A percentile compares a stretch with the other conserved stretches of the same genome.
Evolutionary conservation across 2,888 invertebrate genomes (phyloP).

Genomic region (Anaspis maculata): DNA sequence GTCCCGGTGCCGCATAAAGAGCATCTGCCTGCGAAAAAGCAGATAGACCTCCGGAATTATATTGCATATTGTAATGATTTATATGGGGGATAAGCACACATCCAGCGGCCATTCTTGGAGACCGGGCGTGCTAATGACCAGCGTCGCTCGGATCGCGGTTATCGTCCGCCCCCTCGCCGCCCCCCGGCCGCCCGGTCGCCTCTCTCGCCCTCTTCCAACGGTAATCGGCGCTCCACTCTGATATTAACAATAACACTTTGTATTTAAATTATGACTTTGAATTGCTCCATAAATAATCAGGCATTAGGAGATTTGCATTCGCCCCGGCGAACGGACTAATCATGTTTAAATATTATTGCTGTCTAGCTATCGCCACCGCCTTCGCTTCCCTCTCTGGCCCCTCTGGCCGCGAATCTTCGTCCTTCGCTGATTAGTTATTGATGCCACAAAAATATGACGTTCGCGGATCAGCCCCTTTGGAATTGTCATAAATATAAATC

Average conservation of each 20-base stretch:
- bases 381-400: no score
- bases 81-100: slow-evolving; percentile 44
- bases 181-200: slow-evolving; percentile 13
- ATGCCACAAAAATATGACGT: no score
- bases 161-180: slow-evolving; percentile 22
- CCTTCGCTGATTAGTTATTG: no score
- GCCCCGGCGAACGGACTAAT: slow-evolving; percentile 33
- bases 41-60: slow-evolving; percentile 45
- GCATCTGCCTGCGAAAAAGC: slow-evolving; percentile 44
- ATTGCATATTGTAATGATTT: slow-evolving; percentile 47
- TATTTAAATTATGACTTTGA: slow-evolving; percentile 45
- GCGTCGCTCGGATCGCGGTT: slow-evolving; percentile 42
- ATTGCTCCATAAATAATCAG: slow-evolving; percentile 43
- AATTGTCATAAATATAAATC: no score
- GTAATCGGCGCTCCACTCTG: slow-evolving; percentile 40
- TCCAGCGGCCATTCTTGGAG: slow-evolving; percentile 43
- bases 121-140: slow-evolving; percentile 45
- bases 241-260: slow-evolving; percentile 46
- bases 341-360: slow-evolving; percentile 38
- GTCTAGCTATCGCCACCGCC: no score
- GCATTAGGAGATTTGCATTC: slow-evolving; percentile 43
- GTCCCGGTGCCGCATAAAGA: slow-evolving; percentile 33
- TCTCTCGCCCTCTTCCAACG: slow-evolving; percentile 22
- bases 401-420: no score
- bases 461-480: no score